A percentile compares a stretch with the other conserved stretches of the same genome.
phyloP scores from a whole-genome alignment of 2,113 vertebrate genomes.

The Telmatochromis brachygnathus region DNA sequence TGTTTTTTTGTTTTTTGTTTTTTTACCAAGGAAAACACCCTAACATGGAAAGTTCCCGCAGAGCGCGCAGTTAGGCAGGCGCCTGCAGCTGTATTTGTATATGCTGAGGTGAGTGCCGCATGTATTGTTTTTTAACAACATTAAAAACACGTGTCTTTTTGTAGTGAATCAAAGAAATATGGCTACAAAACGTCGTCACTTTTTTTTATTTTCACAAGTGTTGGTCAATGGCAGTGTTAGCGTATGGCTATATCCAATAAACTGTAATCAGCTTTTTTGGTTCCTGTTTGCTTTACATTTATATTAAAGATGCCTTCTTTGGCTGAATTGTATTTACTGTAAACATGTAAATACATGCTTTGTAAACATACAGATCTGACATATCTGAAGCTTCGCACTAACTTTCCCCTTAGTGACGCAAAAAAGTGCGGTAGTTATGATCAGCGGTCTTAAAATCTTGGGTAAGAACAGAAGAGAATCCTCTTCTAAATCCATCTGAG shows the following conservation, averaged over 20 bases:
- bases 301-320: neutral
- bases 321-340: neutral
- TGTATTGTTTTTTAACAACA: neutral
- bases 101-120: slow-evolving; percentile 56
- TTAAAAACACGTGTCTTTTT: neutral
- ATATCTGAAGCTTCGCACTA: neutral
- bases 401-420: neutral
- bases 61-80: slow-evolving; percentile 28
- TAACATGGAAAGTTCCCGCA: slow-evolving; percentile 42
- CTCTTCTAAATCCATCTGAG: neutral
- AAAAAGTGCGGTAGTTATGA: neutral
- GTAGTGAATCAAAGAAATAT: neutral
- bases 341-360: neutral
- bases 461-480: neutral
- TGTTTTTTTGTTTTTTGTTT: accelerated
- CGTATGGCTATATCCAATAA: neutral
- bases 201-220: neutral
- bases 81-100: slow-evolving; percentile 18
- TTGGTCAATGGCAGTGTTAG: neutral
- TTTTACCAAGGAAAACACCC: neutral
- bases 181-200: neutral
- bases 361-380: neutral
- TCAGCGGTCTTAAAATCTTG: neutral
- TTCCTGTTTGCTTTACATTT: neutral
- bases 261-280: neutral